Evolutionary conservation across 2,113 vertebrate genomes (phyloP).

Genomic region (Oreochromis niloticus): DNA sequence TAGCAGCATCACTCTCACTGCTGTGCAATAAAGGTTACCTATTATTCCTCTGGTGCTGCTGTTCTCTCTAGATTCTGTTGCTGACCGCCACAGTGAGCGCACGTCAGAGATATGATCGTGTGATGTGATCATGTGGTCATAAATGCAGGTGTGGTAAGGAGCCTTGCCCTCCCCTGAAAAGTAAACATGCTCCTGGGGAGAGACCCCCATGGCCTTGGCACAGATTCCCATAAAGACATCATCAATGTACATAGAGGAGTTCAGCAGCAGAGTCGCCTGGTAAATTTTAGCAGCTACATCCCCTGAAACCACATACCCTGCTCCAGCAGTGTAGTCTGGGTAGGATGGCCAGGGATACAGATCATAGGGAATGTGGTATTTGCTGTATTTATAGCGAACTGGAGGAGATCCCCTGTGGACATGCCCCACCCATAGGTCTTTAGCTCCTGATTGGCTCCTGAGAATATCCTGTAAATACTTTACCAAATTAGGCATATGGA

Average conservation of each 20-base stretch:
- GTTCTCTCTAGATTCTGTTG: constrained; percentile 72
- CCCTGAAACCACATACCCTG: constrained; percentile 84
- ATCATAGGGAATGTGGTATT: constrained; percentile 84
- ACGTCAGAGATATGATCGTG: constrained; percentile 83
- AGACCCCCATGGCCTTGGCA: constrained; percentile 82
- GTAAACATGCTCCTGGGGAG: constrained; percentile 82
- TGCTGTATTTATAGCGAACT: constrained; percentile 78
- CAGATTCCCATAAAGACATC: constrained; percentile 97
- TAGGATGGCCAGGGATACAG: constrained; percentile 90
- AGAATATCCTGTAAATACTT: constrained; percentile 77
- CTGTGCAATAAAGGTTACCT: constrained; percentile 78
- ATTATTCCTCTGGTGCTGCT: constrained; percentile 68
- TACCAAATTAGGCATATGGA: constrained; percentile 89
- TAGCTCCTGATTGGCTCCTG: constrained; percentile 60
- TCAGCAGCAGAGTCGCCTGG: constrained; percentile 79
- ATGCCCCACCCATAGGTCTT: constrained; percentile 85
- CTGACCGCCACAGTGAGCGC: constrained; percentile 78
- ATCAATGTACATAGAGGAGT: constrained; percentile 88
- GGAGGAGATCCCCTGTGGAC: constrained; percentile 87
- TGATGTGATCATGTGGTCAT: constrained; percentile 92
- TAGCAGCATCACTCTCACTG: constrained; percentile 80
- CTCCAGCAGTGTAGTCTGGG: constrained; percentile 91
- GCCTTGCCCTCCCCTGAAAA: constrained; percentile 89
- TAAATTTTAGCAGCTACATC: constrained; percentile 87
- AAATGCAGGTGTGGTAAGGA: constrained; percentile 88